Conservation (phyloP, 2,888 invertebrate genomes). For the Ochropleura plecta region DNA sequence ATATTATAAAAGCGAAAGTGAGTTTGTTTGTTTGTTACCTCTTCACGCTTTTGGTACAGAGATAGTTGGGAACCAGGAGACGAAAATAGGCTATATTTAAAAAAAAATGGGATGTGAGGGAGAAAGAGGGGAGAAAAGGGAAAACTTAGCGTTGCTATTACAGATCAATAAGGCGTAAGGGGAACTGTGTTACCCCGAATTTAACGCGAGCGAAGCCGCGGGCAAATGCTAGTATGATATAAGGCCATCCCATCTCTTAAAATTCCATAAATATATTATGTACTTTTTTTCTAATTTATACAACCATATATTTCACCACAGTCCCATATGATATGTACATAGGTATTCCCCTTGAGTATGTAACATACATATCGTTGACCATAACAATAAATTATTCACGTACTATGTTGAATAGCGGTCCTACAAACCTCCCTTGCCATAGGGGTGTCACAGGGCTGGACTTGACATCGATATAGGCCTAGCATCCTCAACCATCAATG, state of each 20-base stretch:
- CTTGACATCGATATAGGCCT: conserved; percentile 12
- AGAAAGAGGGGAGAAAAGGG: too few species aligned
- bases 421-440: conserved; percentile 43
- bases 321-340: neutral
- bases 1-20: too few species aligned
- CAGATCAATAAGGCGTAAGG: too few species aligned
- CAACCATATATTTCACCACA: neutral
- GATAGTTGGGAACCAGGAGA: too few species aligned
- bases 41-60: too few species aligned
- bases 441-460: conserved; percentile 47
- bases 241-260: neutral
- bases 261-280: neutral
- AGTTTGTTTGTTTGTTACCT: too few species aligned
- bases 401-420: conserved; percentile 45
- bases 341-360: neutral
- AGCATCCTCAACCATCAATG: conserved; percentile 17
- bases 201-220: too few species aligned
- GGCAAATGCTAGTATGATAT: too few species aligned
- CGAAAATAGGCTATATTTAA: too few species aligned
- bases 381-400: conserved; percentile 53
- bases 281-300: neutral
- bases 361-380: conserved; percentile 30
- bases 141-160: too few species aligned
- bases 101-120: too few species aligned
- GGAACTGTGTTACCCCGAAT: too few species aligned